Evolutionary conservation across 2,113 vertebrate genomes (phyloP), one percentile per base, ranked within the genome.

Genomic region (Colaptes auratus): DNA sequence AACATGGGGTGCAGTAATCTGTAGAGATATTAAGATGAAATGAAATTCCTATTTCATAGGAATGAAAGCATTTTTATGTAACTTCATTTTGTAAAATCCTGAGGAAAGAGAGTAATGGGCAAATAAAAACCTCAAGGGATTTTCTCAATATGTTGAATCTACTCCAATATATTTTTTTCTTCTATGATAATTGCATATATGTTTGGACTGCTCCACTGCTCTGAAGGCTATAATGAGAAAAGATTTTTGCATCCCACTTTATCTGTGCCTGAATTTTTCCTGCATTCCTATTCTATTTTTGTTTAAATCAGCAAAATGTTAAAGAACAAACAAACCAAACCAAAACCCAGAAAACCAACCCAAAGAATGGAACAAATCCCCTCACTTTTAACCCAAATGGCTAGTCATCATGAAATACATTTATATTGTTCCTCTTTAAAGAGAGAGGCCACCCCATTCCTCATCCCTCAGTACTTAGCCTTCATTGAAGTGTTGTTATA

Each of bases 11-110:
- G 89, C 5, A 93, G 96, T 92, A 96, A 96, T 97, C 81, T 97
- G 81, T 95, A 89, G 69, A 87, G 86, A 88, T 97, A 77, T 96
- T 96, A 96, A 52, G 82, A 87, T 69, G n/a, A 95, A 89, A 89
- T 86, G 42, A 93, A 80, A 94, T 90, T 94, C 82, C 44, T 42
- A n/a, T 76, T 87, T 95, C 88, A 80, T 63, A 89, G 66, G 81
- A 96, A 92, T 86, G 65, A 95, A 97, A 95, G 24, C 21, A 95
- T 97, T 98, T 94, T 97, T 93, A 97, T 96, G 93, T 97, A 97
- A 97, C 96, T 97, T 90, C 96, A 91, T 97, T 93, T 93, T 93
- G 90, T 97, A 79, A 97, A 97, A 97, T 98, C 95, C 96, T 92
- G 82, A 97, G 92, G 86, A 74, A 97, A 92, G 92, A 74, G 82